Percentiles rank a stretch among this genome's conserved stretches.
phyloP scores from a whole-genome alignment of 1,140 invertebrate species.

The Prorops nasuta region DNA sequence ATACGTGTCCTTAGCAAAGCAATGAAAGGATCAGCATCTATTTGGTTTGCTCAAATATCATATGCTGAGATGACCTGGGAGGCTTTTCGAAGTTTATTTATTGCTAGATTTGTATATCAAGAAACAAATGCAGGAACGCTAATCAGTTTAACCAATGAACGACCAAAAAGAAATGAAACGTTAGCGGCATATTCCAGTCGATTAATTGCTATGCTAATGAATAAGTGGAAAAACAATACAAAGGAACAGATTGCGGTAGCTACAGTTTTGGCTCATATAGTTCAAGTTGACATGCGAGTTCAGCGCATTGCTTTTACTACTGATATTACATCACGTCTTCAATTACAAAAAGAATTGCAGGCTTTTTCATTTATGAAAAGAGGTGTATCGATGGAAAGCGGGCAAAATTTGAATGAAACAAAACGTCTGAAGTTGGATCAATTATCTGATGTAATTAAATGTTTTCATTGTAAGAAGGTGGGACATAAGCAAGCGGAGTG shows the following conservation, averaged over 20 bases:
- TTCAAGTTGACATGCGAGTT: constrained; percentile 7
- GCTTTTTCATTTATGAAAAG: constrained; percentile 1
- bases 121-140: neutral
- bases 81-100: too few relatives aligned
- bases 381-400: neutral
- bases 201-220: neutral
- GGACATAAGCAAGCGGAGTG: neutral
- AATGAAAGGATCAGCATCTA: too few relatives aligned
- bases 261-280: constrained; percentile 12
- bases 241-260: constrained; percentile 15
- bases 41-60: too few relatives aligned
- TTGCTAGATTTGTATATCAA: too few relatives aligned
- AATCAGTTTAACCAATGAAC: neutral
- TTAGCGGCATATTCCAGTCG: neutral
- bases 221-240: neutral
- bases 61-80: too few relatives aligned
- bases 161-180: neutral
- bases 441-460: too few relatives aligned
- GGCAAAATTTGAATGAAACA: neutral
- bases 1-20: too few relatives aligned
- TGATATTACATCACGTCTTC: constrained; percentile 8
- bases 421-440: too few relatives aligned
- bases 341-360: constrained; percentile 12
- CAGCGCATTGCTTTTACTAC: constrained; percentile 8
- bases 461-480: neutral